These are phyloP conservation scores for Bettongia penicillata DNA, from an alignment of 2,113 vertebrate genomes.

Conservation along the genomic window DNA sequence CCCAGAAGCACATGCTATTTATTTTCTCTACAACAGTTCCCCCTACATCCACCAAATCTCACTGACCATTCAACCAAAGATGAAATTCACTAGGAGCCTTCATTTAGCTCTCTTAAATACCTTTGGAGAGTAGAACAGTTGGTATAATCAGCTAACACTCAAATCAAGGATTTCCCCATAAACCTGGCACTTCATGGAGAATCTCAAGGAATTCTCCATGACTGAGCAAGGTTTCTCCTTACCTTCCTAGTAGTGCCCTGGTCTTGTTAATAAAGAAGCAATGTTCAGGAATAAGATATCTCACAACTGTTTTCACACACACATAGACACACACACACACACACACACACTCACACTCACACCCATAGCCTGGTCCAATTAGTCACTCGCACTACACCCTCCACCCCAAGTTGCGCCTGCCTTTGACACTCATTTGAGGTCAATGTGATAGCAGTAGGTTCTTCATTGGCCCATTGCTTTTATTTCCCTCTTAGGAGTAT, in stretches of 20 bases:
- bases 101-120: too few relatives aligned
- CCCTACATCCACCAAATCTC: too few relatives aligned
- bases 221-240: not conserved
- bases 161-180: too few relatives aligned
- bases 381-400: accelerated
- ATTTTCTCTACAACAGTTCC: not conserved
- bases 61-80: too few relatives aligned
- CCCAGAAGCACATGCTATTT: not conserved
- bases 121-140: too few relatives aligned
- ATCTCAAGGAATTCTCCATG: not conserved
- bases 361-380: not conserved
- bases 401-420: not conserved
- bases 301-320: not conserved
- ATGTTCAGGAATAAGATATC: not conserved
- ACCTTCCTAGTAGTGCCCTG: not conserved
- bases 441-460: not conserved
- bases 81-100: too few relatives aligned
- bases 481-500: not conserved
- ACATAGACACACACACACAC: too few relatives aligned
- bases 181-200: too few relatives aligned
- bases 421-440: not conserved
- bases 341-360: too few relatives aligned
- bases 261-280: not conserved
- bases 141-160: too few relatives aligned
- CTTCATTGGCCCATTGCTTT: not conserved